Base-by-base conservation (phyloP, 1,140 invertebrate genomes). In the Archegozetes longisetosus region DNA sequence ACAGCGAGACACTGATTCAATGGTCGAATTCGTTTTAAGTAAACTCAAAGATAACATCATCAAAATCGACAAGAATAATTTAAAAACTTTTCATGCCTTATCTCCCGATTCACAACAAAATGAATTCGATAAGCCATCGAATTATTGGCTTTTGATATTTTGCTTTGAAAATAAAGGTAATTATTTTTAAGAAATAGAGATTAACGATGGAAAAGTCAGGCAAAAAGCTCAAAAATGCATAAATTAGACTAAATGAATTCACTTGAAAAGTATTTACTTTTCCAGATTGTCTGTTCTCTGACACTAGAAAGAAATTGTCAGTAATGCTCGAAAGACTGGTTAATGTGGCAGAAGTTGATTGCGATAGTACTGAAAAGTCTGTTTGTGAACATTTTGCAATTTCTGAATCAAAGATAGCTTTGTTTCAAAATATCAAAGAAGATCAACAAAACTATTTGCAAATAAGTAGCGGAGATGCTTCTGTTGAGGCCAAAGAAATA, bases 271-370 rank as follows among this genome's bases (percentile, higher is more conserved):
- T 40, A 40, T 40, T 6, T 40, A 40, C 6, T 40, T 6, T 40
- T 40, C 17, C 17, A 62, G 61, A 58, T 28, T 65, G 64, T 49
- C 23, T 60, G 17, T 46, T 53, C 25, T 47, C 49, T 12, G 54
- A 60, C 26, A 61, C 48, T 40, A 2, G 60, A 20, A 52, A 56
- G n/a, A 63, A 61, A 27, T 25, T 65, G 2, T 23, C 53, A 22
- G 20, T 62, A 13, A 62, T 57, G 47, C 27, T 65, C 32, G 74
- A 77, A 65, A 76, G 77, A 47, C 66, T 83, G 25, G 73, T 80
- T 0, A 73, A 76, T 62, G 76, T 82, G 56, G 80, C 73, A 17
- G 67, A 70, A 27, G 64, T 81, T 13, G 66, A 75, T 60, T 78
- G 76, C 56, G 61, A 58, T 55, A 27, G 20, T 54, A 51, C 61